Conservation (phyloP, 2,797 vertebrate genomes). For the Sciurus vulgaris region DNA sequence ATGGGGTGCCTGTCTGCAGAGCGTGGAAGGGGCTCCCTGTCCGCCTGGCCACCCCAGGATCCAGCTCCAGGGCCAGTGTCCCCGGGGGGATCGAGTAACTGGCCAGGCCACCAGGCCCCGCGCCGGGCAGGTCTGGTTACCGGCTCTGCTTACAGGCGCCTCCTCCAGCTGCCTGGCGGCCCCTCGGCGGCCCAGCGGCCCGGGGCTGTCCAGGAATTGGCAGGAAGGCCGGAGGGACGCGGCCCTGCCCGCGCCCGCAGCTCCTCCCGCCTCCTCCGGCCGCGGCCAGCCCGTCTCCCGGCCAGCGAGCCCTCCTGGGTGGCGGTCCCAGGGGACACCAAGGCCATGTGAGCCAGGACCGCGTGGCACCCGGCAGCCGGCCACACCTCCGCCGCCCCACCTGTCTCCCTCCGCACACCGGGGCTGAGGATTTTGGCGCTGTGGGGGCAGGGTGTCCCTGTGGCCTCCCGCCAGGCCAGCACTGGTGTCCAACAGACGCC, state of each 20-base stretch:
- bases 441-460: no score
- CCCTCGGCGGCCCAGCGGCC: neutral
- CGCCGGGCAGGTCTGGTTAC: constrained; percentile 68
- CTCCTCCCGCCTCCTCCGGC: neutral
- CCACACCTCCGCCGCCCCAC: no score
- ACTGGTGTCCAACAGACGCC: no score
- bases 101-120: constrained; percentile 9
- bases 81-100: constrained; percentile 70
- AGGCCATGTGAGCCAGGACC: no score
- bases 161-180: constrained; percentile 59
- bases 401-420: no score
- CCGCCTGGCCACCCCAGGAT: neutral
- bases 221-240: neutral
- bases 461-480: no score
- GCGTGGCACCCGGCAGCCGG: no score
- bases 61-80: constrained; percentile 23
- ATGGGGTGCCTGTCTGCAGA: neutral
- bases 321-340: fast-evolving
- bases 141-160: constrained; percentile 74
- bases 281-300: neutral
- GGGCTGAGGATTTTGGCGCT: no score
- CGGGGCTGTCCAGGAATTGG: constrained; percentile 76
- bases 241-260: no score
- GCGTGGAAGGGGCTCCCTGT: neutral
- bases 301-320: fast-evolving